Evolutionary conservation across 2,113 vertebrate genomes (phyloP), one percentile per base, ranked within the genome.

Genomic region (Elephantulus edwardii): DNA sequence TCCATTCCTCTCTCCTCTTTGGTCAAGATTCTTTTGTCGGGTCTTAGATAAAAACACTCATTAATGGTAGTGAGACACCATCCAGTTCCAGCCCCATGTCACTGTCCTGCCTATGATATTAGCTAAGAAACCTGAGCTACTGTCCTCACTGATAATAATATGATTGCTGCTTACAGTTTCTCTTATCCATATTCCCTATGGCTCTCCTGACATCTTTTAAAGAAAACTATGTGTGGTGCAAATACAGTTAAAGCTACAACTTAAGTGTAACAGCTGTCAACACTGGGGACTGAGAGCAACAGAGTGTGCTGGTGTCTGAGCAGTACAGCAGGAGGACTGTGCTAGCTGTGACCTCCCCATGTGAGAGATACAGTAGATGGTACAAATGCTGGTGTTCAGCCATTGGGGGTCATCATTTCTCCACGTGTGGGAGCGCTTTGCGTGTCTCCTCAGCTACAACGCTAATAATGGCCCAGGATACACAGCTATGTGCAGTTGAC

Each of bases 401-500:
- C 97, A 97, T 92, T 48, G 96, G 97, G 97, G 97, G 97, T 94
- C 98, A 95, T 97, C 92, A 35, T 97, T 96, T 94, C 88, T 88
- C 96, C 58, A 86, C 0, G 0, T 80, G 94, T 91, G 77, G 54
- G 86, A 95, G 5, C 8, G 62, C 10, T 44, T 87, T 86, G 20
- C 26, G 3, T 0, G 0, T 56, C 44, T 40, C 2, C 0, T 86
- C 16, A 4, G 70, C 30, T 52, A 44, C 33, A 52, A 62, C 79
- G n/a, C 54, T 90, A 0, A 38, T 1, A 46, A n/a, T n/a, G n/a
- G 26, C 42, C 11, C 88, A 74, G 13, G 10, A 33, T 86, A 58
- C 24, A 58, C 70, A 22, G 28, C 60, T 82, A 19, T 89, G 10
- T 84, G 46, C 54, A 71, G 8, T 9, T 35, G 81, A 58, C 33